phyloP scores from a whole-genome alignment of 2,113 vertebrate genomes.

The Melanocharis versteri region DNA sequence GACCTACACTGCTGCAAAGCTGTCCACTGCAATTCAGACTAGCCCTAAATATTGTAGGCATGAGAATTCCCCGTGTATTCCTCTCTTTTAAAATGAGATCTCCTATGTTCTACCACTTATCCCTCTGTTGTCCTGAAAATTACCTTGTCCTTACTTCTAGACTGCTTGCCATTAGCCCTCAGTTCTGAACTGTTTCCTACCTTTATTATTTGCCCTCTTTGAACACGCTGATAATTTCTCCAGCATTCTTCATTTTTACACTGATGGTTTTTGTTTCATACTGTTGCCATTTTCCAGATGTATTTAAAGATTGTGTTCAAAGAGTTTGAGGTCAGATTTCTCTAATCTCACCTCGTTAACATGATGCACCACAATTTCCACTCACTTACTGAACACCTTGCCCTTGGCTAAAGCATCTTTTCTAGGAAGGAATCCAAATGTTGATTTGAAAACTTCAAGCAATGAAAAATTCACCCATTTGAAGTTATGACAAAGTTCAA shows the following conservation, averaged over 20 bases:
- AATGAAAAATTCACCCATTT: not conserved
- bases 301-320: not conserved
- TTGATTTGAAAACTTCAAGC: conserved; percentile 6
- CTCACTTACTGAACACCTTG: not conserved
- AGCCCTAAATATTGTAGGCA: not conserved
- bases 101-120: not conserved
- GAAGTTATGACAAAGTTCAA: not conserved
- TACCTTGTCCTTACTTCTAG: not conserved
- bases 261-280: not conserved
- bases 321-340: not conserved
- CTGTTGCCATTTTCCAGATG: not conserved
- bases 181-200: not conserved
- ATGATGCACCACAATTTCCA: not conserved
- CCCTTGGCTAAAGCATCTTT: conserved; percentile 15
- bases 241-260: not conserved
- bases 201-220: not conserved
- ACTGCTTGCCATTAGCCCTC: not conserved
- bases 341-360: not conserved
- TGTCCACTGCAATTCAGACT: not conserved
- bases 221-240: not conserved
- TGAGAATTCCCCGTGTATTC: not conserved
- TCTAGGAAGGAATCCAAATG: conserved; percentile 22
- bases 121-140: not conserved
- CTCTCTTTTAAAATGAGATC: not conserved
- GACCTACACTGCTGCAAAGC: not conserved